Conservation (phyloP, 2,888 invertebrate genomes). For the Noctua comes region DNA sequence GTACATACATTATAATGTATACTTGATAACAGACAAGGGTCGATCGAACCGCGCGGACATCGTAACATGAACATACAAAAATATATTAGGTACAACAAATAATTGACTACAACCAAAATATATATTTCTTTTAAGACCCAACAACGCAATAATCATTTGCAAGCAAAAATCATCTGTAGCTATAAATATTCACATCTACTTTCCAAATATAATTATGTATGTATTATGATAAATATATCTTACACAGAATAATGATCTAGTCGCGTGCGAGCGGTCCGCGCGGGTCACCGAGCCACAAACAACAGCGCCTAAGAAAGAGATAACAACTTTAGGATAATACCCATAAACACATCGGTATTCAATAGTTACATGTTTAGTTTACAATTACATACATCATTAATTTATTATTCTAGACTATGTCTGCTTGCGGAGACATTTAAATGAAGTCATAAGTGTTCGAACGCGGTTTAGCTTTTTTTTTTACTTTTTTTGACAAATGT, state of each 20-base stretch:
- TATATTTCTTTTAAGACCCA: slow-evolving; percentile 41
- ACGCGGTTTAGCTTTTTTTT: slow-evolving; percentile 61
- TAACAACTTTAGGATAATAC: slow-evolving; percentile 89
- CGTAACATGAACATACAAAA: slow-evolving; percentile 55
- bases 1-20: slow-evolving; percentile 82
- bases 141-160: slow-evolving; percentile 56
- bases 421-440: slow-evolving; percentile 79
- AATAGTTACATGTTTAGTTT: slow-evolving; percentile 81
- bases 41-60: slow-evolving; percentile 78
- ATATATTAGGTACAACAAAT: slow-evolving; percentile 55
- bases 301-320: slow-evolving; percentile 90
- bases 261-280: slow-evolving; percentile 69
- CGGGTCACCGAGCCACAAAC: slow-evolving; percentile 82
- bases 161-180: slow-evolving; percentile 37
- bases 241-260: slow-evolving; percentile 40
- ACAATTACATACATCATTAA: slow-evolving; percentile 76
- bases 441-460: slow-evolving; percentile 64
- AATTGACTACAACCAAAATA: slow-evolving; percentile 58
- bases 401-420: slow-evolving; percentile 74
- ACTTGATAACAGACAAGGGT: slow-evolving; percentile 84
- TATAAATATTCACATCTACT: slow-evolving; percentile 54
- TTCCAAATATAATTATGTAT: slow-evolving; percentile 35
- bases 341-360: slow-evolving; percentile 84
- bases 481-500: slow-evolving; percentile 67
- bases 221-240: slow-evolving; percentile 47